phyloP scores from a whole-genome alignment of 2,113 vertebrate species.

The Narcine bancroftii region DNA sequence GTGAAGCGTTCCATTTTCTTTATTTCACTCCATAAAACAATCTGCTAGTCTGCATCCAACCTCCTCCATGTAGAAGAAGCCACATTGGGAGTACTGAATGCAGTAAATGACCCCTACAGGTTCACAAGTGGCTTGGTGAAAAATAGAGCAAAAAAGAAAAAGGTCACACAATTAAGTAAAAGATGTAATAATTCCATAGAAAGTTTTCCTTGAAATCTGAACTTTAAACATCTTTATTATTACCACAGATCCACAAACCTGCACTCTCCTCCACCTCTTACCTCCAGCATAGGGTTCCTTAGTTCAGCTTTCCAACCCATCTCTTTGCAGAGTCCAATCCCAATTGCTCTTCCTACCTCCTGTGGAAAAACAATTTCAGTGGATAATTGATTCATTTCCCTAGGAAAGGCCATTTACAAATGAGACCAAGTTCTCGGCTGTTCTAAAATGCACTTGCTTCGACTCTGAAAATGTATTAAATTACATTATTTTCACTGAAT shows the following conservation, averaged over 20 bases:
- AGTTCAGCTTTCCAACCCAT: slow-evolving; percentile 74
- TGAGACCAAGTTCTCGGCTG: neutral
- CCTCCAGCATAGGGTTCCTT: slow-evolving; percentile 73
- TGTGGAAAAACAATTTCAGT: slow-evolving; percentile 43
- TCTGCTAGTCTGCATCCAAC: no score
- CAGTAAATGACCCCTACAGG: no score
- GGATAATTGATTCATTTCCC: neutral
- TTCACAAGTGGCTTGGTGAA: neutral
- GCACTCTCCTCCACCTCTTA: slow-evolving; percentile 48
- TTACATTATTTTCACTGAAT: neutral
- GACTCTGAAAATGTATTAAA: neutral
- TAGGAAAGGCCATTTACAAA: neutral
- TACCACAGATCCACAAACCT: neutral
- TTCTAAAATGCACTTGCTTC: neutral
- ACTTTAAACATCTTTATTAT: neutral
- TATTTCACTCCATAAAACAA: no score
- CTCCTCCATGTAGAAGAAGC: no score
- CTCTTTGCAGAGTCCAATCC: slow-evolving; percentile 57
- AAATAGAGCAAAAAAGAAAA: neutral
- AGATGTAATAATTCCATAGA: neutral
- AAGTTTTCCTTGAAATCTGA: neutral
- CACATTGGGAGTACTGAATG: no score
- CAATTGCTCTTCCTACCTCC: slow-evolving; percentile 72
- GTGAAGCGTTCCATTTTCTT: no score
- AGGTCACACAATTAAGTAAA: neutral